phyloP scores from a whole-genome alignment of 2,888 invertebrate species.

The Ectemnius cavifrons region DNA sequence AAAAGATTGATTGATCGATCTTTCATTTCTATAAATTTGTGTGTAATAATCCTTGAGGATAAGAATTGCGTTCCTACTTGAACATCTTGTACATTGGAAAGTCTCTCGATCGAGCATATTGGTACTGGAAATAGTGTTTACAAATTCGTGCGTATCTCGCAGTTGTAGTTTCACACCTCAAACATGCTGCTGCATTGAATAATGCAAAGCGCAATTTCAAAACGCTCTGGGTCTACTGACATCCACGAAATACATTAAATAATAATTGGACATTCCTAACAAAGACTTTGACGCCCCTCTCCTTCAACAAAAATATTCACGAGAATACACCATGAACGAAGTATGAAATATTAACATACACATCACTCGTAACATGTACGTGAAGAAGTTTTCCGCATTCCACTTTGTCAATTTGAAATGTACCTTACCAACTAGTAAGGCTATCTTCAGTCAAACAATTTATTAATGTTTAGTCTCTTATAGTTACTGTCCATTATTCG shows the following conservation, averaged over 20 bases:
- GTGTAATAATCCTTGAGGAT: conserved; percentile 43
- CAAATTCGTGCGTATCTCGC: conserved; percentile 52
- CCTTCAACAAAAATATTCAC: conserved; percentile 24
- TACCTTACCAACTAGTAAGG: conserved; percentile 55
- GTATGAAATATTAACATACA: conserved; percentile 28
- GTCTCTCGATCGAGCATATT: conserved; percentile 62
- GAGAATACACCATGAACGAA: conserved; percentile 21
- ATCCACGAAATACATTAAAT: conserved; percentile 49
- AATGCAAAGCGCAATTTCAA: conserved; percentile 53
- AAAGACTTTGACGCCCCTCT: background rate
- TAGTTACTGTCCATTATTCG: conserved; percentile 48
- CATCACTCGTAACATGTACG: conserved; percentile 25
- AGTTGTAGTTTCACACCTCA: conserved; percentile 55
- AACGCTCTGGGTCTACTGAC: conserved; percentile 46
- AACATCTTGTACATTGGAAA: conserved; percentile 65
- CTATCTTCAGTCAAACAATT: conserved; percentile 52
- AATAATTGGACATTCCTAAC: conserved; percentile 18
- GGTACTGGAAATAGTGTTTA: conserved; percentile 46
- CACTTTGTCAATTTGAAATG: conserved; percentile 44
- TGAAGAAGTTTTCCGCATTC: conserved; percentile 42
- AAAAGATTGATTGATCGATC: conserved; percentile 28
- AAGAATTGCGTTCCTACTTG: conserved; percentile 50
- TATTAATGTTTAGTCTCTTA: conserved; percentile 48
- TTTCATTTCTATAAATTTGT: conserved; percentile 45
- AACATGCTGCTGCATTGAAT: conserved; percentile 51